Evolutionary conservation across 2,113 vertebrate species (phyloP).

Genomic region (Takifugu flavidus): DNA sequence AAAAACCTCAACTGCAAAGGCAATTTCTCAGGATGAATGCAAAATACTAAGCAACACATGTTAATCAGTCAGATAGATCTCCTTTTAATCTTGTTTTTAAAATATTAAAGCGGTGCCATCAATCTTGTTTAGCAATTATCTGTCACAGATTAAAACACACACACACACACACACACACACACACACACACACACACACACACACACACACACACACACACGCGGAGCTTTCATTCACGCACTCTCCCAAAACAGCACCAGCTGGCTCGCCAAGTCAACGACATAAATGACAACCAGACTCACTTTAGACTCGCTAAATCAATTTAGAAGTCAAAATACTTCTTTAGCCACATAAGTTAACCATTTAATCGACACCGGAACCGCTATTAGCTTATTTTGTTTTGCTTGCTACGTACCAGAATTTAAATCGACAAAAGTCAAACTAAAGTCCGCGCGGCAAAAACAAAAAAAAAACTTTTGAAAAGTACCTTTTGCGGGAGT

Average conservation of each 20-base stretch:
- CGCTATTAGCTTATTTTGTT: background rate
- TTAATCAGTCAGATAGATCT: background rate
- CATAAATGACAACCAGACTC: slow-evolving; percentile 31
- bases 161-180: background rate
- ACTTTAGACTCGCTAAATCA: slow-evolving; percentile 18
- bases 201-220: background rate
- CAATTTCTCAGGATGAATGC: background rate
- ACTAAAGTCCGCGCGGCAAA: background rate
- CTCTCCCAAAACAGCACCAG: slow-evolving; percentile 46
- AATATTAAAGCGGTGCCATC: slow-evolving; percentile 18
- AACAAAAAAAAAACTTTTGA: background rate
- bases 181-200: slow-evolving; percentile 9
- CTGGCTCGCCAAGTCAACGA: slow-evolving; percentile 45
- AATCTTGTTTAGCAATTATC: slow-evolving; percentile 49
- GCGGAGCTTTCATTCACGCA: too few relatives aligned
- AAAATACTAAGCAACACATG: too few relatives aligned
- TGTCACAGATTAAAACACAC: slow-evolving; percentile 43
- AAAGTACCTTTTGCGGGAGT: slow-evolving; percentile 29
- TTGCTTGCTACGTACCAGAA: too few relatives aligned
- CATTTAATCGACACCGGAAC: background rate
- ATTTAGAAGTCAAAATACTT: slow-evolving; percentile 4
- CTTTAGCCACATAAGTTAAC: background rate
- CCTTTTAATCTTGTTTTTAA: background rate
- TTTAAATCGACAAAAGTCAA: too few relatives aligned
- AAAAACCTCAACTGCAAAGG: background rate